Conservation (phyloP, 2,113 vertebrate genomes). For the Clarias macrocephalus region DNA sequence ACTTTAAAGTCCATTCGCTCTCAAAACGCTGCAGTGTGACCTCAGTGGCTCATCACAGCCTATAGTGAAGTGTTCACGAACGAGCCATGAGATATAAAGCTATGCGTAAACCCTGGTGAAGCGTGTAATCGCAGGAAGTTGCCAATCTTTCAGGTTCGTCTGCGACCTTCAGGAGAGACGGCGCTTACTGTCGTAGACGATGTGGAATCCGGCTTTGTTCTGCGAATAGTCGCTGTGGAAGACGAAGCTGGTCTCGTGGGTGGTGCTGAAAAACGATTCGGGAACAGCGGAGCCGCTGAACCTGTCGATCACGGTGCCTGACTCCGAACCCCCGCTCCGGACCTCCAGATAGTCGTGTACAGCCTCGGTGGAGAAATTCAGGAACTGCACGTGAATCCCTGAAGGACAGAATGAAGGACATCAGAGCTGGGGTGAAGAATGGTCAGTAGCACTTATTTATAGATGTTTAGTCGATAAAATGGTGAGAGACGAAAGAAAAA, state of each 20-base stretch:
- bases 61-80: not conserved
- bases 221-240: constrained; percentile 98
- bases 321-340: constrained; percentile 84
- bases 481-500: not conserved
- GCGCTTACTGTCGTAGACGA: constrained; percentile 88
- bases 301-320: constrained; percentile 87
- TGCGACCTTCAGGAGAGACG: not conserved
- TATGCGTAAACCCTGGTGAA: not conserved
- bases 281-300: constrained; percentile 89
- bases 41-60: not conserved
- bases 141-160: not conserved
- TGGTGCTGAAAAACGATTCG: constrained; percentile 90
- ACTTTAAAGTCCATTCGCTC: not conserved
- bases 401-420: constrained; percentile 52
- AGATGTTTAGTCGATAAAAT: not conserved
- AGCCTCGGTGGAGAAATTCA: constrained; percentile 96
- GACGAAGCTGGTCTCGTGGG: constrained; percentile 93
- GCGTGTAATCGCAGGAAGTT: not conserved
- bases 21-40: not conserved
- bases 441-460: not conserved
- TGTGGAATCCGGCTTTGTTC: constrained; percentile 94
- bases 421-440: not conserved
- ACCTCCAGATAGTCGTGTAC: constrained; percentile 98
- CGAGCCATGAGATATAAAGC: not conserved
- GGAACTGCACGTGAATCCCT: constrained; percentile 96